Conservation (phyloP, 2,113 vertebrate species). For the Heptranchias perlo region DNA sequence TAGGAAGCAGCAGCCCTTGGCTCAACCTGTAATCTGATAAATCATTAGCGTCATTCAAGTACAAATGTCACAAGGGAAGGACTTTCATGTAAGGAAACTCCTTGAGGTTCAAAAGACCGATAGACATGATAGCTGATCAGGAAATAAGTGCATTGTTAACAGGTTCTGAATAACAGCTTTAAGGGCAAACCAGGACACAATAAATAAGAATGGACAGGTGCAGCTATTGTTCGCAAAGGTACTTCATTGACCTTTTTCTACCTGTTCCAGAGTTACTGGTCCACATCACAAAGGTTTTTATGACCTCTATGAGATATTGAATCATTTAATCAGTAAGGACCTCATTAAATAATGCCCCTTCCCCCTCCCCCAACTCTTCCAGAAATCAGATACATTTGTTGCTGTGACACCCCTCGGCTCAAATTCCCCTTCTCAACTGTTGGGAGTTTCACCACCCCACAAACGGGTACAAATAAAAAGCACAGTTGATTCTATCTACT, state of each 20-base stretch:
- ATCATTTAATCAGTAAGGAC: neutral
- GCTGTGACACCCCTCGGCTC: neutral
- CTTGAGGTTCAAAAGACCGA: neutral
- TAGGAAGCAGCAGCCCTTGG: neutral
- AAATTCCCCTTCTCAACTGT: neutral
- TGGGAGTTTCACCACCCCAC: neutral
- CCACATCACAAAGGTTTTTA: neutral
- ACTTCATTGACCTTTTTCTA: neutral
- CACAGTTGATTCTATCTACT: neutral
- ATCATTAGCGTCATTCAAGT: neutral
- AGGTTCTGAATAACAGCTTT: neutral
- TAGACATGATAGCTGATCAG: neutral
- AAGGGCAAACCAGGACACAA: neutral
- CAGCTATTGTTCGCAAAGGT: neutral
- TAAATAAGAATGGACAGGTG: neutral
- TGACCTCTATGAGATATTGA: neutral
- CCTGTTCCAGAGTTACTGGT: neutral
- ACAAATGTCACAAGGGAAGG: neutral
- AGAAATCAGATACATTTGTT: neutral
- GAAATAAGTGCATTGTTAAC: neutral
- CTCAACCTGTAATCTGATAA: neutral
- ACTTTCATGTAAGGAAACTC: neutral
- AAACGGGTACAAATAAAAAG: neutral
- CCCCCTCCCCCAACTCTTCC: neutral
- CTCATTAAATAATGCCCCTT: neutral